phyloP scores from a whole-genome alignment of 2,797 vertebrate species.

The Sebastes wilsoni region DNA sequence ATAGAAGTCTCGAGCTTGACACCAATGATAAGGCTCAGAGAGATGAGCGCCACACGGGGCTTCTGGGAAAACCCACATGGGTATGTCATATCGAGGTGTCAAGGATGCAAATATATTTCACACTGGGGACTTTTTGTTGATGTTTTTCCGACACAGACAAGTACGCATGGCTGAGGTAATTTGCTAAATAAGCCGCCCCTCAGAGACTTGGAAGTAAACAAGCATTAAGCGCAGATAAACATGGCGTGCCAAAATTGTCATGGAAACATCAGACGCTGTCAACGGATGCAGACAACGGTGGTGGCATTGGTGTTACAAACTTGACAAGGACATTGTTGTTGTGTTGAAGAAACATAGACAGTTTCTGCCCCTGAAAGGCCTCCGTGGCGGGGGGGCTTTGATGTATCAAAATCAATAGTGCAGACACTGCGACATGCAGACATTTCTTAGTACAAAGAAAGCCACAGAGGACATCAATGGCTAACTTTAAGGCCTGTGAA shows the following conservation, averaged over 20 bases:
- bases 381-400: conserved; percentile 22
- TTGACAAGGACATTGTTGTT: conserved; percentile 42
- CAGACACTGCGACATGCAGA: conserved; percentile 30
- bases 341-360: conserved; percentile 19
- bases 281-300: conserved; percentile 36
- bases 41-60: conserved; percentile 49
- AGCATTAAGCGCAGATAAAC: conserved; percentile 73
- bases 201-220: conserved; percentile 74
- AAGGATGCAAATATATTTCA: conserved; percentile 74
- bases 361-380: conserved; percentile 28
- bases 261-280: conserved; percentile 70
- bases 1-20: conserved; percentile 76
- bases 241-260: conserved; percentile 64
- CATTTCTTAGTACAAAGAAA: conserved; percentile 19
- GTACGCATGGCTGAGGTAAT: conserved; percentile 73
- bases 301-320: conserved; percentile 20
- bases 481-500: conserved; percentile 18
- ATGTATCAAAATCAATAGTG: conserved; percentile 48
- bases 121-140: conserved; percentile 80
- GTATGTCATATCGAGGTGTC: conserved; percentile 72
- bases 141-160: conserved; percentile 78
- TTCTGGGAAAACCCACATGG: conserved; percentile 57
- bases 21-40: conserved; percentile 62
- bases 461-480: conserved; percentile 11
- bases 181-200: conserved; percentile 65